Evolutionary conservation across 2,888 invertebrate species (phyloP).

Genomic region (Thelaira solivaga): DNA sequence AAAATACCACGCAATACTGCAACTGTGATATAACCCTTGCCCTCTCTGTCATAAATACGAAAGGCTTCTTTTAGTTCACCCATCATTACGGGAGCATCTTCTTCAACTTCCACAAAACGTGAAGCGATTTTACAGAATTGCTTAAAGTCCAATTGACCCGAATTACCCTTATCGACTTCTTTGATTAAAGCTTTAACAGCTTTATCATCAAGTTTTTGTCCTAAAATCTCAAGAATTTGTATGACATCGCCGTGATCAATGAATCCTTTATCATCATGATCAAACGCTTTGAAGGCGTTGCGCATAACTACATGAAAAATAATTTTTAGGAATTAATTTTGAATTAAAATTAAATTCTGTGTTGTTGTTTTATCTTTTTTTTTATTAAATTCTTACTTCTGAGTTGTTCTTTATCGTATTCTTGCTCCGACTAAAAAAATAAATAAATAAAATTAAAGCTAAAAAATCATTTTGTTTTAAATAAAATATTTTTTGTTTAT

Average conservation of each 20-base stretch:
- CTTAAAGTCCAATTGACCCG: slow-evolving; percentile 91
- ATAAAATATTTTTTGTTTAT: background rate
- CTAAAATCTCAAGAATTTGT: slow-evolving; percentile 92
- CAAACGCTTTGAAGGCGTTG: slow-evolving; percentile 95
- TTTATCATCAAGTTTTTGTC: slow-evolving; percentile 89
- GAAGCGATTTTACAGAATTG: slow-evolving; percentile 92
- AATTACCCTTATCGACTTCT: slow-evolving; percentile 88
- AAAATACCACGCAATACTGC: slow-evolving; percentile 93
- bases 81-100: slow-evolving; percentile 92
- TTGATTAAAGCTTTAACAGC: slow-evolving; percentile 87
- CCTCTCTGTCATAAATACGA: slow-evolving; percentile 95
- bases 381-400: slow-evolving; percentile 81
- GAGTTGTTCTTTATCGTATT: slow-evolving; percentile 86
- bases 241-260: slow-evolving; percentile 91
- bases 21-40: slow-evolving; percentile 93
- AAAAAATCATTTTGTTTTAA: background rate
- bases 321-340: background rate
- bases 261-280: slow-evolving; percentile 89
- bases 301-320: slow-evolving; percentile 83
- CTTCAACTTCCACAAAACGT: slow-evolving; percentile 92
- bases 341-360: too few species aligned
- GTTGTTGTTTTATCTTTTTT: background rate
- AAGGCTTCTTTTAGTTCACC: slow-evolving; percentile 96
- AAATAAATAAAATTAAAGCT: slow-evolving; percentile 11
- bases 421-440: slow-evolving; percentile 82